phyloP scores from a whole-genome alignment of 2,113 vertebrate genomes.

The Pelecanus crispus region DNA sequence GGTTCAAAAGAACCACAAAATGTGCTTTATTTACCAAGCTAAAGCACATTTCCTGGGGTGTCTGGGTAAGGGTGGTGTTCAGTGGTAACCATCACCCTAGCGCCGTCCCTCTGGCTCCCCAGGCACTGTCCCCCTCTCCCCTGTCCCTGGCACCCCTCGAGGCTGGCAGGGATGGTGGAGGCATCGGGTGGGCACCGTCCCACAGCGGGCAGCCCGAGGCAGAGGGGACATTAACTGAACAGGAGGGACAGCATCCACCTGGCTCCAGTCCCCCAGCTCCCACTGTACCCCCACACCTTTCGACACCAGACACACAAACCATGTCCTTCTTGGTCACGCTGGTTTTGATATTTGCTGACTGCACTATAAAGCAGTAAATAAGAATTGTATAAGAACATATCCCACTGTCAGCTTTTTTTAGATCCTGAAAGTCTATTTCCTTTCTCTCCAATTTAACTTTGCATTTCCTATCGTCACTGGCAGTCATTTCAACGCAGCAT shows the following conservation, averaged over 20 bases:
- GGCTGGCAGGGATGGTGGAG: not conserved
- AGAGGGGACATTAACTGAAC: accelerated
- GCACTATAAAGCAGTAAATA: not conserved
- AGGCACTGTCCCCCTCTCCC: not conserved
- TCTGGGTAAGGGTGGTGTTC: not conserved
- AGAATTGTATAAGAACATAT: not conserved
- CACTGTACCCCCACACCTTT: accelerated
- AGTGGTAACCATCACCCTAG: not conserved
- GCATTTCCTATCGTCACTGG: not conserved
- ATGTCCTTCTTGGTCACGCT: accelerated
- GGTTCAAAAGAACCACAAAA: not conserved
- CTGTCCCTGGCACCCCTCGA: accelerated
- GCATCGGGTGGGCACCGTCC: accelerated
- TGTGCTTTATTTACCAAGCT: not conserved
- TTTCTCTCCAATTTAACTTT: not conserved
- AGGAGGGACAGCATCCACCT: not conserved
- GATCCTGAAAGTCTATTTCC: not conserved
- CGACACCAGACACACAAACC: accelerated
- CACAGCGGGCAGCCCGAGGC: accelerated
- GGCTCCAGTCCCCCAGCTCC: not conserved
- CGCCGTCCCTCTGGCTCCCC: accelerated
- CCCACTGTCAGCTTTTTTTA: not conserved
- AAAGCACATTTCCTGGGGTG: not conserved
- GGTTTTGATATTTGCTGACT: not conserved
- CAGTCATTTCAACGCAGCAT: accelerated